Conservation (phyloP, 37 sponge, comb jelly and placozoan genomes). For the Cliona cf. orientalis region DNA sequence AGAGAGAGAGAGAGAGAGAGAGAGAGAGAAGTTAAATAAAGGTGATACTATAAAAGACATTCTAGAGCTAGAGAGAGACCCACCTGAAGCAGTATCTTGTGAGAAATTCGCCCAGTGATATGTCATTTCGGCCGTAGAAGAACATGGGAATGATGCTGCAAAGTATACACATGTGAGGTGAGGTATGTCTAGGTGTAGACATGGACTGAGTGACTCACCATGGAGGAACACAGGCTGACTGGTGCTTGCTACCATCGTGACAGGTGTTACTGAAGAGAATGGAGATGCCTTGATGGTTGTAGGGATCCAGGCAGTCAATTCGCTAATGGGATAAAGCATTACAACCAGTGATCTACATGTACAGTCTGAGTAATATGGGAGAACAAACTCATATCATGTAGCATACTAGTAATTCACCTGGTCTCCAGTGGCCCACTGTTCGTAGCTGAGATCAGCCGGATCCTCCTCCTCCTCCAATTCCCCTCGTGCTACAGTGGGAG, state of each 20-base stretch:
- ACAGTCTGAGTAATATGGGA: background rate
- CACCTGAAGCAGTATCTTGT: slow-evolving; percentile 89
- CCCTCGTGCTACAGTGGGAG: too few relatives aligned
- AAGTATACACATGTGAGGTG: background rate
- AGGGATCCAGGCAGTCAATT: slow-evolving; percentile 73
- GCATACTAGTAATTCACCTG: background rate
- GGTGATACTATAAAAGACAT: background rate
- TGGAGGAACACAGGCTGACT: slow-evolving; percentile 53
- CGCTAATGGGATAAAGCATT: slow-evolving; percentile 3
- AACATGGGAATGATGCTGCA: slow-evolving; percentile 67
- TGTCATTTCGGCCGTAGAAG: slow-evolving; percentile 93
- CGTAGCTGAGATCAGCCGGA: background rate
- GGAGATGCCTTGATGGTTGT: slow-evolving; percentile 70
- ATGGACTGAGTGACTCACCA: slow-evolving; percentile 33
- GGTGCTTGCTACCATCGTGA: slow-evolving; percentile 64
- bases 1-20: background rate
- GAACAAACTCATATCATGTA: background rate
- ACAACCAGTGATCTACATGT: background rate
- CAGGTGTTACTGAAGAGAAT: slow-evolving; percentile 74
- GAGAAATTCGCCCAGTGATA: slow-evolving; percentile 91
- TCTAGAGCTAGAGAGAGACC: background rate
- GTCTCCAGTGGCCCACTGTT: background rate
- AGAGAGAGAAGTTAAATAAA: background rate
- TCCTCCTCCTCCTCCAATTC: slow-evolving; percentile 2
- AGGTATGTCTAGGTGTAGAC: background rate